Conservation (phyloP, 2,888 invertebrate species). For the Trisateles emortualis region DNA sequence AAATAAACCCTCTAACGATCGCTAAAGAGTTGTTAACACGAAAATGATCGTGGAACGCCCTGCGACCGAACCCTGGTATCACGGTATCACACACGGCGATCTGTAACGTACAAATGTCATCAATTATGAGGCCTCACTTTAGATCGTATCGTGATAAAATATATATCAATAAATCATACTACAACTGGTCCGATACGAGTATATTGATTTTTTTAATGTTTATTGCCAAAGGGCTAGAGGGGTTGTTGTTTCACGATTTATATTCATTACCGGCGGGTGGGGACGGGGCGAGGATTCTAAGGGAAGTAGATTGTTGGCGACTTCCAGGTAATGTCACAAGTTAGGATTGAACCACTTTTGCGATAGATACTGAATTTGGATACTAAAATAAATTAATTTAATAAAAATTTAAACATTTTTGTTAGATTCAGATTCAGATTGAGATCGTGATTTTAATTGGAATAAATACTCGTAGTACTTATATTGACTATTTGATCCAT, state of each 20-base stretch:
- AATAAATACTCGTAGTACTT: too few species aligned
- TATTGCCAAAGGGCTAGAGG: conserved; percentile 79
- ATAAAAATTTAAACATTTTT: neutral
- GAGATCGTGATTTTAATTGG: too few species aligned
- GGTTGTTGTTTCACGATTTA: conserved; percentile 76
- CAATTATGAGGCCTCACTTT: conserved; percentile 81
- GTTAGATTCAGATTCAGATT: too few species aligned
- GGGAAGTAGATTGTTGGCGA: conserved; percentile 30
- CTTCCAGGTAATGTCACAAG: conserved; percentile 14
- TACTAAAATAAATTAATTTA: neutral
- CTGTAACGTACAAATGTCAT: conserved; percentile 75
- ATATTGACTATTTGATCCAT: too few species aligned
- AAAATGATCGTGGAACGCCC: conserved; percentile 73
- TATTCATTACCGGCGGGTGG: conserved; percentile 73
- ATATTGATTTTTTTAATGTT: conserved; percentile 84
- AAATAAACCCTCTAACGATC: conserved; percentile 32
- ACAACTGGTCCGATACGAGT: conserved; percentile 74
- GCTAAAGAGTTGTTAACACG: conserved; percentile 82
- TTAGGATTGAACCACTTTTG: conserved; percentile 7
- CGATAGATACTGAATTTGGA: neutral
- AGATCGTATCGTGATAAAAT: conserved; percentile 83
- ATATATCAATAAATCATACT: conserved; percentile 83
- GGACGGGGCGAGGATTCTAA: conserved; percentile 27
- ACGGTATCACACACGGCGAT: conserved; percentile 49
- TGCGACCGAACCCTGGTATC: conserved; percentile 30